phyloP scores from a whole-genome alignment of 2,888 invertebrate genomes.

The Drosophila subquinaria region DNA sequence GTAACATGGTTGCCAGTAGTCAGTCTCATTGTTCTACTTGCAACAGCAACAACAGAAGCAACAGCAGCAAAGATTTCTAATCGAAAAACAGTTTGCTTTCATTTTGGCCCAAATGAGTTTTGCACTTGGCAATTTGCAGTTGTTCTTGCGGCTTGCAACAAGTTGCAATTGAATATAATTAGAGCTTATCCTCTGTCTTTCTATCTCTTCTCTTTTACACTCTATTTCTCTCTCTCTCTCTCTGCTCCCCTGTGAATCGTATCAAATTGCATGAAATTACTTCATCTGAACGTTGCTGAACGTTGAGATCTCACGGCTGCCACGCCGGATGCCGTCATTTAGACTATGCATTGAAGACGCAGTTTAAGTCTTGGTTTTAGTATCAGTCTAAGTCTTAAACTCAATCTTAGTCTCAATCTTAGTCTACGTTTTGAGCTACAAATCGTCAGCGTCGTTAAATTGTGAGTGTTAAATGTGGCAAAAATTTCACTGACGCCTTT shows the following conservation, averaged over 20 bases:
- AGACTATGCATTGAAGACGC: conserved; percentile 44
- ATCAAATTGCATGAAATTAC: conserved; percentile 70
- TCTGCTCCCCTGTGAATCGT: conserved; percentile 5
- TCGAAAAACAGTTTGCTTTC: conserved; percentile 65
- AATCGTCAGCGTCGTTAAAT: conserved; percentile 34
- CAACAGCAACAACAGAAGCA: conserved; percentile 3
- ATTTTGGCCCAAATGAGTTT: conserved; percentile 75
- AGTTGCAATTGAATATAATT: conserved; percentile 73
- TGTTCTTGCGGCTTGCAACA: conserved; percentile 42
- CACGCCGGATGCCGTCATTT: conserved; percentile 77
- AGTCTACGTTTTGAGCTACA: conserved; percentile 7
- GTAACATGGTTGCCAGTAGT: conserved; percentile 18
- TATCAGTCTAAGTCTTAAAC: background rate
- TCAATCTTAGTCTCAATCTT: background rate
- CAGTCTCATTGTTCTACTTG: conserved; percentile 67
- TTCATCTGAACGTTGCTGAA: conserved; percentile 50
- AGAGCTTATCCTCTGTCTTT: conserved; percentile 40
- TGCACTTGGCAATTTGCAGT: conserved; percentile 51
- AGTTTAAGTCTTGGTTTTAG: background rate
- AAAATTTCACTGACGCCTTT: conserved; percentile 74
- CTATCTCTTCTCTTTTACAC: background rate
- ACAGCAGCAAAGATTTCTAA: conserved; percentile 39
- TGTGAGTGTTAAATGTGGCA: conserved; percentile 60
- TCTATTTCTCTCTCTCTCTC: background rate
- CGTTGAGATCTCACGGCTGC: conserved; percentile 44